Evolutionary conservation across 1,140 invertebrate genomes (phyloP), one percentile per base, ranked within the genome.

Genomic region (Ceratosolen fusciceps): DNA sequence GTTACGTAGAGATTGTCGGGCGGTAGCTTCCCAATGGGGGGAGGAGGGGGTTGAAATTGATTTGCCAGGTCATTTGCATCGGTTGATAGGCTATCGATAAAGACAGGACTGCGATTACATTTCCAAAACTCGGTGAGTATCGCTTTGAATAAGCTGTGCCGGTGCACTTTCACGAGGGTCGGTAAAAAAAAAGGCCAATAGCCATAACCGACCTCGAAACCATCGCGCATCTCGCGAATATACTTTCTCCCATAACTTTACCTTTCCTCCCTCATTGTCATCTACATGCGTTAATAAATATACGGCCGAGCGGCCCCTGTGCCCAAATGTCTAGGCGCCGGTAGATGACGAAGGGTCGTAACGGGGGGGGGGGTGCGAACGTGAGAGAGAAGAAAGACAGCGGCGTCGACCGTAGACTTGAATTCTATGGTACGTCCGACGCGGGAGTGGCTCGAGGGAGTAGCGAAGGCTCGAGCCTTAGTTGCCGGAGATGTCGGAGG

Each of bases 401-500:
- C 16, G 7, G 7, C 43, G 16, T 7, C 8, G 43, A 16, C 43
- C 7, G 43, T 16, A 47, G 43, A 16, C 7, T 47, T 7, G 39
- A 26, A 39, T 24, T n/a, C n/a, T n/a, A n/a, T n/a, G n/a, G n/a
- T n/a, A n/a, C 2, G 72, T 34, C 21, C n/a, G 31, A 60, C 9
- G 24, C 7, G 34, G 37, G 43, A 49, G 58, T n/a, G 52, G 65
- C 43, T 37, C 47, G 65, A 70, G 74, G 52, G 74, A 77, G 65
- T 10, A 19, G 16, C n/a, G 21, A 34, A 70, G 31, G 21, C 16
- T 31, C 70, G 14, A 52, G 47, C 39, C 9, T 29, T 21, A 54
- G 12, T 4, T 14, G 12, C 1, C 3, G 31, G 29, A 12, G 12
- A 76, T 9, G n/a, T 26, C 37, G 19, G 16, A 2, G 31, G 24